A percentile compares a stretch with the other conserved stretches of the same genome.
These are phyloP conservation scores for Hydrophis major DNA, from an alignment of 2,797 vertebrate genomes.

Conservation along the genomic window DNA sequence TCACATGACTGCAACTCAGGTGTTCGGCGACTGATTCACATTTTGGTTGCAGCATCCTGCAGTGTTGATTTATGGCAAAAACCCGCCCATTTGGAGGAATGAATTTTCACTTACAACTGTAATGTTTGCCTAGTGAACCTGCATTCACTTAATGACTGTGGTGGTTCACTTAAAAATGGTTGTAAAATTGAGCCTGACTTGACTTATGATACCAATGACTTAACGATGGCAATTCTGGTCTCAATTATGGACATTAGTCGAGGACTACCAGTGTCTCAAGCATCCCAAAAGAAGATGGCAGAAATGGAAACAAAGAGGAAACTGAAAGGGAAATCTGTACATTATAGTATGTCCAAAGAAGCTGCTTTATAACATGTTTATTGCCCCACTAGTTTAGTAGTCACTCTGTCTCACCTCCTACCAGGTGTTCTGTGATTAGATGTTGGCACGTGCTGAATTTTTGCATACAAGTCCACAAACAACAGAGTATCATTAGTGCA, in stretches of 20 bases:
- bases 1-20: not conserved
- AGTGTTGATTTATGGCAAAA: not conserved
- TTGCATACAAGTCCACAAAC: not conserved
- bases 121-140: not conserved
- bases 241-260: not conserved
- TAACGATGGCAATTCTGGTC: not conserved
- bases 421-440: not conserved
- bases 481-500: not conserved
- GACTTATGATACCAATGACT: not conserved
- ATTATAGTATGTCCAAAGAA: not conserved
- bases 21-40: not conserved
- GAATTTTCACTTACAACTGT: too few relatives aligned
- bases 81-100: too few relatives aligned
- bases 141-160: not conserved
- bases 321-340: not conserved
- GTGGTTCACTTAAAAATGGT: not conserved
- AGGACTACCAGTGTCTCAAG: not conserved
- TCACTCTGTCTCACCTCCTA: not conserved
- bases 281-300: not conserved
- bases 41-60: not conserved
- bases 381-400: not conserved
- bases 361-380: too few relatives aligned
- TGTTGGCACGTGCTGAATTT: not conserved
- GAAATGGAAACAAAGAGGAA: not conserved
- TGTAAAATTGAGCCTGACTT: not conserved